Conservation (phyloP, 2,113 vertebrate genomes). For the Todiramphus chloris region DNA sequence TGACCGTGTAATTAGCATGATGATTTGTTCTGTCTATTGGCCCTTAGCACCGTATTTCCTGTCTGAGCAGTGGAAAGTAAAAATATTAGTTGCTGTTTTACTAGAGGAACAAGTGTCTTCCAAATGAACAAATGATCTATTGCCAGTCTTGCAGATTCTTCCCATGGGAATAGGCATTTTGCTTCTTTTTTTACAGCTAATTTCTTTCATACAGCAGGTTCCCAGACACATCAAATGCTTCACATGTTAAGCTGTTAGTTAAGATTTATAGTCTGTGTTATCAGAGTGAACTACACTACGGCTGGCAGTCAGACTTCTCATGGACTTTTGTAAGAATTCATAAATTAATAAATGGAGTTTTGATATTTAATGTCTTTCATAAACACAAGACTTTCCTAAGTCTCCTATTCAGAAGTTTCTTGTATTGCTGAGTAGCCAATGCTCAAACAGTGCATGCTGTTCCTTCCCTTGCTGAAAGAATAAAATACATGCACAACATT, state of each 20-base stretch:
- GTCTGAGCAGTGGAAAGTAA: slow-evolving; percentile 78
- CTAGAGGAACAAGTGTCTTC: slow-evolving; percentile 83
- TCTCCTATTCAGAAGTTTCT: not conserved
- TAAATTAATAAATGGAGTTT: not conserved
- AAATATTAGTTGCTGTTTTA: slow-evolving; percentile 80
- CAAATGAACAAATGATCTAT: slow-evolving; percentile 80
- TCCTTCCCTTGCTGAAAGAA: not conserved
- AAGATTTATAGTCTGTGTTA: slow-evolving; percentile 81
- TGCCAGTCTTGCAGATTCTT: slow-evolving; percentile 69
- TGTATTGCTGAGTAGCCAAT: not conserved
- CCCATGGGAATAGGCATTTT: slow-evolving; percentile 82
- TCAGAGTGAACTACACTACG: slow-evolving; percentile 72
- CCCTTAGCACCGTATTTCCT: slow-evolving; percentile 88
- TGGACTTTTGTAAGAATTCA: slow-evolving; percentile 49
- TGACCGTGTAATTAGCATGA: slow-evolving; percentile 94
- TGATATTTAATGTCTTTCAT: slow-evolving; percentile 38
- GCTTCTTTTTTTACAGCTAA: slow-evolving; percentile 77
- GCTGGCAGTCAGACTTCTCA: slow-evolving; percentile 71
- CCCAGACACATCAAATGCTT: slow-evolving; percentile 84
- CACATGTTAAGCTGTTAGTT: slow-evolving; percentile 65
- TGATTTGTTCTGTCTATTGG: slow-evolving; percentile 87
- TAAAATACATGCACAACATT: not conserved
- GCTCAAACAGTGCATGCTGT: not conserved
- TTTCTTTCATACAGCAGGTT: slow-evolving; percentile 85
- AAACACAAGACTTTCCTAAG: not conserved